Evolutionary conservation across 2,888 invertebrate species (phyloP).

Genomic region (Uropetala carovei): DNA sequence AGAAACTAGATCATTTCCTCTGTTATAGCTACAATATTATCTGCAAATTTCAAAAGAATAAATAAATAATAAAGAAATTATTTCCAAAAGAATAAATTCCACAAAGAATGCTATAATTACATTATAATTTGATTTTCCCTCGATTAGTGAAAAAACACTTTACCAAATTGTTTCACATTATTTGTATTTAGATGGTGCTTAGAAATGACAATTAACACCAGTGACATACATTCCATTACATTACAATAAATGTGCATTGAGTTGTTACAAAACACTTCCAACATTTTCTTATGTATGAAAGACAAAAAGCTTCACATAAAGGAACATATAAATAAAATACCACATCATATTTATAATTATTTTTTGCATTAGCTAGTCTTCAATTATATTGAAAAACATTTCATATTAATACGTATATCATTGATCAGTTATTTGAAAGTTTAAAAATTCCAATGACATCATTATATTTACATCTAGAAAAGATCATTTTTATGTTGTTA

Average conservation of each 20-base stretch:
- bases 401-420: neutral
- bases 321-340: neutral
- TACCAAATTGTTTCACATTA: neutral
- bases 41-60: no score
- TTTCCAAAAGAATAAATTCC: neutral
- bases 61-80: no score
- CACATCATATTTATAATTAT: neutral
- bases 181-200: conserved; percentile 14
- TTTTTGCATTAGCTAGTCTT: neutral
- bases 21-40: no score
- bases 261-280: conserved; percentile 20
- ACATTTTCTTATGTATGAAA: neutral
- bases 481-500: no score
- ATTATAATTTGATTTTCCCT: neutral
- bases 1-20: no score
- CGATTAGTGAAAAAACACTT: neutral
- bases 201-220: neutral
- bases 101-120: neutral
- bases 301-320: neutral
- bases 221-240: conserved; percentile 42
- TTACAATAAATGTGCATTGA: conserved; percentile 40
- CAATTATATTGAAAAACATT: neutral
- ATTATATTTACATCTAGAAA: no score
- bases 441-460: no score
- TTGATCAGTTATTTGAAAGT: no score